A percentile compares a stretch with the other conserved stretches of the same genome.
phyloP scores from a whole-genome alignment of 2,888 invertebrate species.

The Mactromeris polynyma region DNA sequence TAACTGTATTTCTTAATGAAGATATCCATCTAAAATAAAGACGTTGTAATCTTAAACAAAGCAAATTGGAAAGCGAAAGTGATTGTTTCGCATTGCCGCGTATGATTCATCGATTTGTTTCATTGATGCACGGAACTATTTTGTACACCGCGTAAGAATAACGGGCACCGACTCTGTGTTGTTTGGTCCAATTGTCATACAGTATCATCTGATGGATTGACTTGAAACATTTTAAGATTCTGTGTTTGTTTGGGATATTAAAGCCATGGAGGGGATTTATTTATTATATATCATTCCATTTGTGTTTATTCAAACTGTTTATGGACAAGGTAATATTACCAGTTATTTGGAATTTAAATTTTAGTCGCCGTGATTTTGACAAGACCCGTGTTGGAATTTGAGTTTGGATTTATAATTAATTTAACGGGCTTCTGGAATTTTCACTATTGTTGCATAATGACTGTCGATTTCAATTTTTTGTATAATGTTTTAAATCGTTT shows the following conservation, averaged over 20 bases:
- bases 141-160: slow-evolving; percentile 20
- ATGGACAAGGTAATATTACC: slow-evolving; percentile 32
- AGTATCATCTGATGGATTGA: slow-evolving; percentile 37
- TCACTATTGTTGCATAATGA: not conserved
- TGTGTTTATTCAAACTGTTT: slow-evolving; percentile 32
- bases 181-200: slow-evolving; percentile 45
- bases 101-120: slow-evolving; percentile 9
- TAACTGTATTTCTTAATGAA: too few relatives aligned
- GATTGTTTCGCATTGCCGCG: not conserved
- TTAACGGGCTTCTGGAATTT: not conserved
- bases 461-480: not conserved
- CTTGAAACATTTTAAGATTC: slow-evolving; percentile 16
- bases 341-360: slow-evolving; percentile 20
- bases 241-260: slow-evolving; percentile 37
- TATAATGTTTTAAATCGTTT: not conserved
- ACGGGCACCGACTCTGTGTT: slow-evolving; percentile 41
- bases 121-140: slow-evolving; percentile 13
- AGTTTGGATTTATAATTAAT: slow-evolving; percentile 22
- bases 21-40: too few relatives aligned
- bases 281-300: slow-evolving; percentile 41
- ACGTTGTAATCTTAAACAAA: too few relatives aligned
- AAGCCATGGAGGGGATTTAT: slow-evolving; percentile 40
- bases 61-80: not conserved
- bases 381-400: slow-evolving; percentile 20
- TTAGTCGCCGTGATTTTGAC: slow-evolving; percentile 23